phyloP scores from a whole-genome alignment of 2,797 vertebrate genomes.

The Cetoscarus ocellatus region DNA sequence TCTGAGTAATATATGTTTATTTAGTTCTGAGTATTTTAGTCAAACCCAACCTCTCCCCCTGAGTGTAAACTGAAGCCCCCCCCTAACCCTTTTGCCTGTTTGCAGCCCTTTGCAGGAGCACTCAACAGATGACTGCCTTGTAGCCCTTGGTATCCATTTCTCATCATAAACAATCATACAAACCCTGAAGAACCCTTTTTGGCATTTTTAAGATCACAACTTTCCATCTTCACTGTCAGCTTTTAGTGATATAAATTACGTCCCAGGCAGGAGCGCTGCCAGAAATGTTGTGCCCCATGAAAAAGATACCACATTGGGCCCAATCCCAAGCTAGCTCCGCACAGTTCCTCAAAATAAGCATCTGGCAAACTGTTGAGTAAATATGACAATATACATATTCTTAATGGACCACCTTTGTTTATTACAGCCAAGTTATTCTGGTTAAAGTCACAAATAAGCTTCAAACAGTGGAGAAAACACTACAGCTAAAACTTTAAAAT shows the following conservation, averaged over 20 bases:
- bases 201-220: constrained; percentile 2
- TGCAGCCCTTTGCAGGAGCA: constrained; percentile 69
- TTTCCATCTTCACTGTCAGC: constrained; percentile 4
- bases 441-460: no score
- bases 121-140: constrained; percentile 37
- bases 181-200: constrained; percentile 5
- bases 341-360: no score
- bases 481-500: no score
- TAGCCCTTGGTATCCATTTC: constrained; percentile 40
- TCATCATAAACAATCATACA: constrained; percentile 55
- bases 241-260: neutral
- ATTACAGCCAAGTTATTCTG: no score
- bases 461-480: no score
- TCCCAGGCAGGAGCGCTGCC: no score
- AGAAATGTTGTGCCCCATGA: no score
- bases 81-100: constrained; percentile 37
- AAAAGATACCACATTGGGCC: no score
- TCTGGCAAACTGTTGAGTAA: no score
- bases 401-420: no score
- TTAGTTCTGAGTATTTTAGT: constrained; percentile 11
- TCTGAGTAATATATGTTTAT: neutral
- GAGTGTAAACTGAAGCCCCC: constrained; percentile 64
- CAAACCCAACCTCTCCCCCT: constrained; percentile 50
- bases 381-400: no score
- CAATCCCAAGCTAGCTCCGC: no score